phyloP scores from a whole-genome alignment of 2,113 vertebrate species.

The Vimba vimba region DNA sequence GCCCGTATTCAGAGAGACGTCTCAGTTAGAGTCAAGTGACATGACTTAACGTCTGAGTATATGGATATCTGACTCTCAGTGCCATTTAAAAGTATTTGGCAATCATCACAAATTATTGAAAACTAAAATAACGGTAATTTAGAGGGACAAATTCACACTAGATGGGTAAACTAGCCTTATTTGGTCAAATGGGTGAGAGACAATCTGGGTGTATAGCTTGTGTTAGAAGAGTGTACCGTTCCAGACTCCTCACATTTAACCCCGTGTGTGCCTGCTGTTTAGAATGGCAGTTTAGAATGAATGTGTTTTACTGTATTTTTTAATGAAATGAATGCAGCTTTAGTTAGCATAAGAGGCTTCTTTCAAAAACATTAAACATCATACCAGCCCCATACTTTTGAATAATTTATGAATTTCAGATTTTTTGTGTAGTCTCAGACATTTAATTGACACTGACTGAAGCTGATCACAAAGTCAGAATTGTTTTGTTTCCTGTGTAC shows the following conservation, averaged over 20 bases:
- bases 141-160: not conserved
- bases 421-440: not conserved
- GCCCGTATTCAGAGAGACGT: not conserved
- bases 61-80: not conserved
- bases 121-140: not conserved
- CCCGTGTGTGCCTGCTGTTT: not conserved
- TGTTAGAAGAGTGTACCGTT: not conserved
- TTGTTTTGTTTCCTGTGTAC: not conserved
- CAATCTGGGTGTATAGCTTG: not conserved
- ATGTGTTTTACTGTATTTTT: too few species aligned
- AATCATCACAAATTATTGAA: not conserved
- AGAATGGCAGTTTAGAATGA: not conserved
- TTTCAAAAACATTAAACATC: not conserved
- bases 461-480: not conserved
- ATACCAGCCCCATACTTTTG: too few species aligned
- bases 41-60: not conserved
- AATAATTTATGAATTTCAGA: not conserved
- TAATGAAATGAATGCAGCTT: not conserved
- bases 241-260: constrained; percentile 15
- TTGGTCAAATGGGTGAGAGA: not conserved
- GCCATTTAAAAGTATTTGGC: not conserved
- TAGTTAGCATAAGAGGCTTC: not conserved
- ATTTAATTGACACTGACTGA: not conserved
- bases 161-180: not conserved
- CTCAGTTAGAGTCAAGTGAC: not conserved